phyloP scores from a whole-genome alignment of 2,113 vertebrate genomes.

The Cervus canadensis region DNA sequence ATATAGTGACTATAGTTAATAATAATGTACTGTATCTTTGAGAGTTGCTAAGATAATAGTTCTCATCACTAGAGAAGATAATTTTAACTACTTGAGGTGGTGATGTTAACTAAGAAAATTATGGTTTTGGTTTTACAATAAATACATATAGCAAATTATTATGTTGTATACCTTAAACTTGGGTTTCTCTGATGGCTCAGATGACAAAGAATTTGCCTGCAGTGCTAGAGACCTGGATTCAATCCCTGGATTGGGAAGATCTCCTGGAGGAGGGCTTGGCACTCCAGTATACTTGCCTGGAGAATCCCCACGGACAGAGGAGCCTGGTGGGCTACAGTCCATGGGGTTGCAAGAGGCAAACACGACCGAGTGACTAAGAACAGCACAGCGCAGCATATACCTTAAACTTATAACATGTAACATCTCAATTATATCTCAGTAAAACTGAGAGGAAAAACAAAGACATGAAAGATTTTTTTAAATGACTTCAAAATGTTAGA shows the following conservation, averaged over 20 bases:
- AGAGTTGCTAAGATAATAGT: not conserved
- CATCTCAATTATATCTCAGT: not conserved
- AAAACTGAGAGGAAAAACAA: not conserved
- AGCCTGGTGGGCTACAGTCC: not conserved
- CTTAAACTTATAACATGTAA: not conserved
- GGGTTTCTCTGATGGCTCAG: not conserved
- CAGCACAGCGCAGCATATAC: not conserved
- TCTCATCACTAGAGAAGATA: not conserved
- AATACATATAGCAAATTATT: not conserved
- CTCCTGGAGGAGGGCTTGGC: not conserved
- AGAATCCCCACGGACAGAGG: not conserved
- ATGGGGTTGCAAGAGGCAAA: not conserved
- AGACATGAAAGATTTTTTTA: not conserved
- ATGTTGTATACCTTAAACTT: not conserved
- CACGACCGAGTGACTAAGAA: rapidly evolving
- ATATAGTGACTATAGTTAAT: not conserved
- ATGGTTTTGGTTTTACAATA: not conserved
- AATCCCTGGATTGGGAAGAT: not conserved
- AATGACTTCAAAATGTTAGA: not conserved
- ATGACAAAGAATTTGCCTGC: not conserved
- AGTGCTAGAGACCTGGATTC: not conserved
- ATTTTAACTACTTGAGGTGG: not conserved
- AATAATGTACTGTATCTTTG: not conserved
- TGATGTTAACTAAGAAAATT: not conserved
- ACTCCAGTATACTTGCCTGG: not conserved